Conservation (phyloP, 2,113 vertebrate genomes). For the Trichechus manatus region DNA sequence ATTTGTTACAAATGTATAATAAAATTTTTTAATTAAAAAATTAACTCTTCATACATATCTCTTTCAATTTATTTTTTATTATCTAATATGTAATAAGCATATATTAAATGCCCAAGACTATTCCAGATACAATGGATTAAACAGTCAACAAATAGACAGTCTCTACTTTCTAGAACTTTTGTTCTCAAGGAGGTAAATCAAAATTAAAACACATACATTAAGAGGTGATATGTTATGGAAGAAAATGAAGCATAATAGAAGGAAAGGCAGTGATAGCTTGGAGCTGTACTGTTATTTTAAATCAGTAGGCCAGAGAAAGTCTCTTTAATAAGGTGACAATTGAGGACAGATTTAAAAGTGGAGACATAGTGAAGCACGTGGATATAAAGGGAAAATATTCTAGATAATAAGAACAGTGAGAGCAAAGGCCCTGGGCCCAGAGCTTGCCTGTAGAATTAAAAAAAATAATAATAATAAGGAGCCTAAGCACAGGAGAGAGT, state of each 20-base stretch:
- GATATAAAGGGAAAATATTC: background rate
- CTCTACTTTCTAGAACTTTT: background rate
- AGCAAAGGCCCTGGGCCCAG: background rate
- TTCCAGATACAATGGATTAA: background rate
- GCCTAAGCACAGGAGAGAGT: background rate
- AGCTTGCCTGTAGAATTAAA: background rate
- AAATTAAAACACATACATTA: background rate
- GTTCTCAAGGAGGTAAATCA: background rate
- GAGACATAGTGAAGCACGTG: background rate
- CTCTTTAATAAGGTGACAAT: background rate
- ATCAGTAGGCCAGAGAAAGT: background rate
- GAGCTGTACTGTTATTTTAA: background rate
- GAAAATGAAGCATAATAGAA: background rate
- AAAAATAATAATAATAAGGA: background rate
- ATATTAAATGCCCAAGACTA: background rate
- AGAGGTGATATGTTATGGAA: background rate
- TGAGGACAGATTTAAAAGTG: background rate
- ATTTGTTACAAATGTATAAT: background rate
- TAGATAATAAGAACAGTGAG: background rate
- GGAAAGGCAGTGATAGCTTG: background rate
- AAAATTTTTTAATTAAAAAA: background rate
- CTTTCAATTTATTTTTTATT: background rate
- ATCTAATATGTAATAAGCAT: background rate
- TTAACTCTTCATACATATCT: background rate
- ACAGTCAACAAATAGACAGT: background rate